Conservation (phyloP, 1,140 invertebrate genomes). For the Drosophila hydei region DNA sequence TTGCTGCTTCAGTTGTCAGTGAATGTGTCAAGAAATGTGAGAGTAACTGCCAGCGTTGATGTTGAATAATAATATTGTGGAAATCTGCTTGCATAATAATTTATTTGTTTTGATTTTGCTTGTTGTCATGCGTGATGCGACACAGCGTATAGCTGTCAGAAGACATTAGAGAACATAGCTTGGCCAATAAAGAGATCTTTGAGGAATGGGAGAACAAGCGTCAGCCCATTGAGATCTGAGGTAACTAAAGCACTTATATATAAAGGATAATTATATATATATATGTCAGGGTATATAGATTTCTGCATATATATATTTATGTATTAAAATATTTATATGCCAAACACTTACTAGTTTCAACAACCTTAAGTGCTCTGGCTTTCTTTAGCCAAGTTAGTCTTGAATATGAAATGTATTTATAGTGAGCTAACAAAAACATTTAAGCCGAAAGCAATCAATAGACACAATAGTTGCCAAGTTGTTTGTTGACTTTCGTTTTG, state of each 20-base stretch:
- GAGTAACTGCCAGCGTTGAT: conserved; percentile 6
- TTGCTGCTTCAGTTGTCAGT: conserved; percentile 31
- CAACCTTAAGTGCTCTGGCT: not conserved
- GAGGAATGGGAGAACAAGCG: too few relatives aligned
- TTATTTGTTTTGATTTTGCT: not conserved
- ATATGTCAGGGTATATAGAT: not conserved
- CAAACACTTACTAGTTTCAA: not conserved
- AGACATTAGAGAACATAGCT: too few relatives aligned
- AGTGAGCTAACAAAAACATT: conserved; percentile 8
- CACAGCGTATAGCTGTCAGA: too few relatives aligned
- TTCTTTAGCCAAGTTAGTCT: not conserved
- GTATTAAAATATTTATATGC: conserved; percentile 10
- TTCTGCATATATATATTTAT: not conserved
- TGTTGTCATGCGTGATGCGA: too few relatives aligned
- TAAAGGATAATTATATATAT: too few relatives aligned
- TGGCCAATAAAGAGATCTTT: too few relatives aligned
- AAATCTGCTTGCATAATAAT: not conserved
- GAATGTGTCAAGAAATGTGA: conserved; percentile 7
- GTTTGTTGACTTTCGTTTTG: conserved; percentile 34
- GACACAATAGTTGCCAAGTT: conserved; percentile 10
- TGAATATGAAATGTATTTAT: conserved; percentile 10
- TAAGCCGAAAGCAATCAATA: conserved; percentile 17
- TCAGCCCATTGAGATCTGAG: too few relatives aligned
- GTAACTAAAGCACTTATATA: too few relatives aligned
- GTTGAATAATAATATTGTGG: not conserved